These are phyloP conservation scores for Sebastiscus albofasciatus DNA, from an alignment of 2,797 vertebrate genomes.

Conservation along the genomic window DNA sequence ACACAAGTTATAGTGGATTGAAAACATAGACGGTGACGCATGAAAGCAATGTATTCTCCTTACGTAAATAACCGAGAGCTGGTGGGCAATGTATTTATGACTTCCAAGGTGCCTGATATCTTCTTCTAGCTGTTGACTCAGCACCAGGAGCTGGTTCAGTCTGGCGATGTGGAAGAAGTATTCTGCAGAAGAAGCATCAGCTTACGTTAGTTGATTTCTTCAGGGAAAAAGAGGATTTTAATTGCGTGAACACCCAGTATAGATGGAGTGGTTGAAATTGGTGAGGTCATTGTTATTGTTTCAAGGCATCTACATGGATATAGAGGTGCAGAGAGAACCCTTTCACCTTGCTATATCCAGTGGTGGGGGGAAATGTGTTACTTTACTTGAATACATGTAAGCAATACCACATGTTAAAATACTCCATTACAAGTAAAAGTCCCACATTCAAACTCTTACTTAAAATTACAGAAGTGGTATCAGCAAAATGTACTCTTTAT, in stretches of 20 bases:
- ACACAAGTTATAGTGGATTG: neutral
- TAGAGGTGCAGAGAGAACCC: neutral
- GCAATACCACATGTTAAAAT: neutral
- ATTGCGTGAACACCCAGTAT: neutral
- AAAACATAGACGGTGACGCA: neutral
- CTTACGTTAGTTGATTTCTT: neutral
- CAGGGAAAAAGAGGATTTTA: neutral
- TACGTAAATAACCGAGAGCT: slow-evolving; percentile 88
- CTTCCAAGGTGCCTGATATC: slow-evolving; percentile 86
- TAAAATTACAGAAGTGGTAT: neutral
- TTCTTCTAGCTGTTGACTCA: slow-evolving; percentile 87
- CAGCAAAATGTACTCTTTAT: neutral
- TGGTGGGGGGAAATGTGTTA: neutral
- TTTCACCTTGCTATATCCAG: no score
- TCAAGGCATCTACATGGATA: no score
- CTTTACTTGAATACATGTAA: neutral
- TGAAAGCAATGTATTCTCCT: slow-evolving; percentile 32
- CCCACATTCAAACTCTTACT: neutral
- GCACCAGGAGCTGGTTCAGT: slow-evolving; percentile 87
- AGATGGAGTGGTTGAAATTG: neutral
- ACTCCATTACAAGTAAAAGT: neutral
- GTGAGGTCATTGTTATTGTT: no score
- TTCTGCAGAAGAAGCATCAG: slow-evolving; percentile 66
- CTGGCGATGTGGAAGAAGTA: slow-evolving; percentile 85
- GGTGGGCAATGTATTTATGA: slow-evolving; percentile 89